Evolutionary conservation across 2,113 vertebrate genomes (phyloP).

Genomic region (Pandion haliaetus): DNA sequence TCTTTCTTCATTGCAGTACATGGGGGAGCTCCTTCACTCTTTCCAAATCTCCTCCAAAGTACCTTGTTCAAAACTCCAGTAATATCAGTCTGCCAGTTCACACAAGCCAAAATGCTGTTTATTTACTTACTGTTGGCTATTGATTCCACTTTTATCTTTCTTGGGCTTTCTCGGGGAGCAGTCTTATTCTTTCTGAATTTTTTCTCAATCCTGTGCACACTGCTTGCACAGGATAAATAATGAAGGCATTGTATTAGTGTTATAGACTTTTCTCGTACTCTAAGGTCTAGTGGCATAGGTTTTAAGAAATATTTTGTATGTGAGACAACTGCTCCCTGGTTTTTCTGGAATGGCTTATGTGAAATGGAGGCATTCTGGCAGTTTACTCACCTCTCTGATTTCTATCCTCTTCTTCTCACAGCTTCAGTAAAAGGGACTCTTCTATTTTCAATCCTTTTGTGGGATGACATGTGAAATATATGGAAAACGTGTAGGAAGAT

Average conservation of each 20-base stretch:
- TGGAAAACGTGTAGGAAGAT: slow-evolving; percentile 49
- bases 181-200: not conserved
- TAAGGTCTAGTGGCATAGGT: not conserved
- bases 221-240: not conserved
- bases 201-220: not conserved
- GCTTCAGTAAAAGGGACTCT: not conserved
- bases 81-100: not conserved
- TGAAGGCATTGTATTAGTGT: not conserved
- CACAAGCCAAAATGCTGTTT: not conserved
- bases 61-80: not conserved
- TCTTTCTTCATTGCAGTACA: not conserved
- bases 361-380: not conserved
- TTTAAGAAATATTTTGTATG: not conserved
- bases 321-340: not conserved
- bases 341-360: not conserved
- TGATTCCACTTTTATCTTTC: not conserved
- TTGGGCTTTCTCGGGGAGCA: not conserved
- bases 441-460: slow-evolving; percentile 56
- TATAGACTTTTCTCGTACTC: not conserved
- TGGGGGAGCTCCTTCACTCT: not conserved
- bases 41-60: not conserved
- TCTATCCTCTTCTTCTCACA: not conserved
- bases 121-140: not conserved
- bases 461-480: slow-evolving; percentile 49
- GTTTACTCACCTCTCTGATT: not conserved